phyloP scores from a whole-genome alignment of 2,888 invertebrate genomes.

The Lampropteryx suffumata region DNA sequence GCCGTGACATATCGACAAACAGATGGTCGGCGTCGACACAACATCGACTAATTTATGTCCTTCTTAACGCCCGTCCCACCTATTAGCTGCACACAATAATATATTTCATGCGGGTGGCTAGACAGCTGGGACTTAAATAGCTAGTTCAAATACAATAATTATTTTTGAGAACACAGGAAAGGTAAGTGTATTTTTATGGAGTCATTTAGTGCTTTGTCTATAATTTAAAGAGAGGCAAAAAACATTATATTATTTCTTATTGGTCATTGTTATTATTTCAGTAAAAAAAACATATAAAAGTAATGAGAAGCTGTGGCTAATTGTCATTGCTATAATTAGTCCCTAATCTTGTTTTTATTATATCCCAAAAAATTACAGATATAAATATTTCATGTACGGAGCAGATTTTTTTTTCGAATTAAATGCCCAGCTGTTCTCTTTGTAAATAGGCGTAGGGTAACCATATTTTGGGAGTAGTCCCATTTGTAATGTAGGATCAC shows the following conservation, averaged over 20 bases:
- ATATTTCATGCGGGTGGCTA: conserved; percentile 64
- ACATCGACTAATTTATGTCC: conserved; percentile 80
- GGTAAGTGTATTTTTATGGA: too few relatives aligned
- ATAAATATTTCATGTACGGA: too few relatives aligned
- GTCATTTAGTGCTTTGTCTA: too few relatives aligned
- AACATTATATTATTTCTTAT: too few relatives aligned
- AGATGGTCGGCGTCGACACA: conserved; percentile 78
- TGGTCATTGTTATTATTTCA: too few relatives aligned
- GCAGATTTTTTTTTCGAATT: too few relatives aligned
- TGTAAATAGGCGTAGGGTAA: conserved; percentile 37
- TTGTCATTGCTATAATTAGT: too few relatives aligned
- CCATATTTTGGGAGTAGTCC: conserved; percentile 50
- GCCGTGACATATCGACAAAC: conserved; percentile 80
- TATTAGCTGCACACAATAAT: conserved; percentile 78
- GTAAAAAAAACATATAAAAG: too few relatives aligned
- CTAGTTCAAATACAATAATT: neutral
- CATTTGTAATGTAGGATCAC: conserved; percentile 29
- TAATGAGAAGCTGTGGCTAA: too few relatives aligned
- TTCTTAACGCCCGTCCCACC: conserved; percentile 80
- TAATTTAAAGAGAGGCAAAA: too few relatives aligned
- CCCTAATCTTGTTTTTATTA: too few relatives aligned
- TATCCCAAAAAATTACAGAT: too few relatives aligned
- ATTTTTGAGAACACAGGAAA: neutral
- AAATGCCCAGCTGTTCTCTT: conserved; percentile 12
- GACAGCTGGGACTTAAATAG: conserved; percentile 8